Evolutionary conservation across 2,113 vertebrate genomes (phyloP), one percentile per base, ranked within the genome.

Genomic region (Sturnira hondurensis): DNA sequence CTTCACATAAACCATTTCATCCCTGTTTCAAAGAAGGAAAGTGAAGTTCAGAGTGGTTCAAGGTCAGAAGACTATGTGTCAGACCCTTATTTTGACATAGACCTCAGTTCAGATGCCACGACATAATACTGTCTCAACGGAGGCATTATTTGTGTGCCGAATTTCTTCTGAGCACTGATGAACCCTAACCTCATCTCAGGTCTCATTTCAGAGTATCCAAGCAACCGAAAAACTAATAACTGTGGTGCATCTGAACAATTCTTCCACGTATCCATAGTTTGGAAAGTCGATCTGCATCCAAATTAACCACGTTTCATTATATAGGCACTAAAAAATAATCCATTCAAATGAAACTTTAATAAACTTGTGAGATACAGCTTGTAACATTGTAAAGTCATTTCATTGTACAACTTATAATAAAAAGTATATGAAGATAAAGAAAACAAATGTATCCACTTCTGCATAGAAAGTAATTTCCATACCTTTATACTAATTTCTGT

Each of bases 381-480:
- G 19, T 63, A 58, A 63, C 33, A 92, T 41, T 71, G 41, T 76
- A 54, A 87, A 90, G 56, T 76, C 87, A 95, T 89, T 93, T 90
- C 38, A 87, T 85, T 83, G 74, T 93, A 78, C 73, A 85, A n/a
- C 10, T 36, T 67, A 19, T 65, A 71, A 93, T 78, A 70, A 94
- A 54, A 95, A 83, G 89, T 91, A 80, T 36, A 73, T 43, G 41
- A 95, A 90, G 63, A 76, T 54, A 45, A 89, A 80, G n/a, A 94
- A 93, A 92, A 95, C 15, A 93, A 86, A 77, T 31, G 3, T 20
- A 78, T 2, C 54, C 50, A 70, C 4, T 67, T 89, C 54, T 83
- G 4, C 24, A 86, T 93, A 93, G 74, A 73, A 96, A 93, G 43
- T 3, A 15, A 84, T 58, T 20, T 87, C 45, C 38, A 20, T 45